Evolutionary conservation across 2,797 vertebrate species (phyloP).

Genomic region (Lophura swinhoii): DNA sequence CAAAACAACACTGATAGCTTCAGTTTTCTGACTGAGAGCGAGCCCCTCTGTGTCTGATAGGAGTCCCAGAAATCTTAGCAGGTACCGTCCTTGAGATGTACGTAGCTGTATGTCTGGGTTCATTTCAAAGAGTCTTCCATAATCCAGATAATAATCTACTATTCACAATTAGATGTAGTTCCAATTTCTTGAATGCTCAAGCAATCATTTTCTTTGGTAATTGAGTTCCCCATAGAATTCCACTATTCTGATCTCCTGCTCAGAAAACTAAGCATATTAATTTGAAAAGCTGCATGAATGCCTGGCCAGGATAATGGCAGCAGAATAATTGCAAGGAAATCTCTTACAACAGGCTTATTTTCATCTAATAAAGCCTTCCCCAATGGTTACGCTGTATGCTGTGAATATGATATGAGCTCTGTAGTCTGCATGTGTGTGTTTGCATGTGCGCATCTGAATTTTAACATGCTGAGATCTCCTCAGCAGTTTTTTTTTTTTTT

Average conservation of each 20-base stretch:
- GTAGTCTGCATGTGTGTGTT: constrained; percentile 32
- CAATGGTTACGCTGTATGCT: constrained; percentile 59
- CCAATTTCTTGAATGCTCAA: constrained; percentile 75
- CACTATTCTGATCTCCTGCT: constrained; percentile 74
- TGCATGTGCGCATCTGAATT: constrained; percentile 62
- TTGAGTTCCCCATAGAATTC: constrained; percentile 77
- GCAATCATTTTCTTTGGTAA: constrained; percentile 81
- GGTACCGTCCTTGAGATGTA: background rate
- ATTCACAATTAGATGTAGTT: constrained; percentile 77
- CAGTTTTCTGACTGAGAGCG: background rate
- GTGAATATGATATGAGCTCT: constrained; percentile 78
- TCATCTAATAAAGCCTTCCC: constrained; percentile 82
- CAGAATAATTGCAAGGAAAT: constrained; percentile 80
- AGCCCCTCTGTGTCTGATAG: background rate
- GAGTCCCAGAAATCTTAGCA: background rate
- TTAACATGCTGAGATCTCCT: constrained; percentile 33
- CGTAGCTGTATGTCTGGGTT: constrained; percentile 32
- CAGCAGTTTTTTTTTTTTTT: background rate
- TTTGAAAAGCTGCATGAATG: constrained; percentile 77
- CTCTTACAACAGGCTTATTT: constrained; percentile 83
- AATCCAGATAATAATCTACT: constrained; percentile 76
- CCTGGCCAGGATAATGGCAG: constrained; percentile 74
- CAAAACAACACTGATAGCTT: background rate
- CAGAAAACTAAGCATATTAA: constrained; percentile 78
- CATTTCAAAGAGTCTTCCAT: constrained; percentile 48